These are phyloP conservation scores for Alviniconcha marisindica DNA, from an alignment of 1,140 invertebrate genomes.

Conservation along the genomic window DNA sequence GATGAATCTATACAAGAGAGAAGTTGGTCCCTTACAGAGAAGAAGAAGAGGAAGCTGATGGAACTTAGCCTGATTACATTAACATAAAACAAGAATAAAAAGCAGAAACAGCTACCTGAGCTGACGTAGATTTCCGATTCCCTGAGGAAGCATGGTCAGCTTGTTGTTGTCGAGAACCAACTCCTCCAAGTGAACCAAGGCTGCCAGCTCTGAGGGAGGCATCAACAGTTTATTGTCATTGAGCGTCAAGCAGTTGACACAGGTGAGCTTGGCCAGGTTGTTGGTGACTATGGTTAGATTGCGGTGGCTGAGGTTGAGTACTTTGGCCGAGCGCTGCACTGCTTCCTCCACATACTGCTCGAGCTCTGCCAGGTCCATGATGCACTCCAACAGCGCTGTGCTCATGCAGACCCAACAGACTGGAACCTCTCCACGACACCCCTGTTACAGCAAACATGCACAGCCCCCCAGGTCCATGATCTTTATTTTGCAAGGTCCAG, in stretches of 20 bases:
- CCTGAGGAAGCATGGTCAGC: constrained; percentile 68
- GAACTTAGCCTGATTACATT: no score
- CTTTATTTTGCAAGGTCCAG: no score
- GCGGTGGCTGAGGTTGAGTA: constrained; percentile 67
- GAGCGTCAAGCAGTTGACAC: constrained; percentile 56
- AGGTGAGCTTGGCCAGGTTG: constrained; percentile 53
- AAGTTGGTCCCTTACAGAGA: no score
- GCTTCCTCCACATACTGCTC: constrained; percentile 61
- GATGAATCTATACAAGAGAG: no score
- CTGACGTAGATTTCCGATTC: constrained; percentile 59
- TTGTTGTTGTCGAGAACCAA: constrained; percentile 71
- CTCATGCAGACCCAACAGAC: no score
- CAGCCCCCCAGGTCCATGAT: no score
- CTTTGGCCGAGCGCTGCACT: constrained; percentile 40
- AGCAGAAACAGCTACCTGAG: constrained; percentile 56
- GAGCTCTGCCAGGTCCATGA: constrained; percentile 61
- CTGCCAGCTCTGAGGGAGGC: constrained; percentile 67
- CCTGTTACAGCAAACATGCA: no score
- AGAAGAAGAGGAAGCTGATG: no score
- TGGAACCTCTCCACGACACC: no score
- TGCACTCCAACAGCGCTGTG: no score
- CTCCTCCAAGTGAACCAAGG: constrained; percentile 61
- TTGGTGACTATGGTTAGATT: constrained; percentile 61
- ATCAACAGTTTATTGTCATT: constrained; percentile 72
- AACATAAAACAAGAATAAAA: no score